Conservation (phyloP, 2,113 vertebrate species). For the Neodontobutis hainanensis region DNA sequence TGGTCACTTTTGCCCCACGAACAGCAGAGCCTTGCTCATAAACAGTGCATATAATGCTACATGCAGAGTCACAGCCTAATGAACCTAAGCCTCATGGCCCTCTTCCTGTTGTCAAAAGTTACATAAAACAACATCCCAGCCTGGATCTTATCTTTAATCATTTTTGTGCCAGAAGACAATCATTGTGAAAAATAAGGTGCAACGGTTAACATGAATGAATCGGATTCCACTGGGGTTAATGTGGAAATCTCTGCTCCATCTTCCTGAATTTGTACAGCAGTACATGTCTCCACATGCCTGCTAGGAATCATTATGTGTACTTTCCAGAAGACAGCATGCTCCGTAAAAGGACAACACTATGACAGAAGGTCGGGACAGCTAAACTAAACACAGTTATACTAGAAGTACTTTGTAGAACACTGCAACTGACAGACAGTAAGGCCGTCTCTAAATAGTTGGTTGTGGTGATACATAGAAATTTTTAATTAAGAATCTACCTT, state of each 20-base stretch:
- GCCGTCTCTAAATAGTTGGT: neutral
- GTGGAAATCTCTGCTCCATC: conserved; percentile 24
- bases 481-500: conserved; percentile 77
- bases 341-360: conserved; percentile 29
- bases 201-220: conserved; percentile 28
- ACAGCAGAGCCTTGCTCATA: too few species aligned
- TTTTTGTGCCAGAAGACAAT: conserved; percentile 30
- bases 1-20: too few species aligned
- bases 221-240: conserved; percentile 41
- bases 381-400: conserved; percentile 64
- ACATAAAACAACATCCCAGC: neutral
- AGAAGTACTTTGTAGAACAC: conserved; percentile 42
- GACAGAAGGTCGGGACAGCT: conserved; percentile 23
- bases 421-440: conserved; percentile 13
- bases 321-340: conserved; percentile 35
- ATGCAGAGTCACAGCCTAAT: conserved; percentile 39
- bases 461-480: neutral
- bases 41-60: neutral
- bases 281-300: conserved; percentile 52
- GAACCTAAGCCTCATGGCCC: neutral
- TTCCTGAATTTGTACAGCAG: conserved; percentile 12
- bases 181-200: conserved; percentile 54
- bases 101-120: neutral
- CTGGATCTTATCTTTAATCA: conserved; percentile 30
- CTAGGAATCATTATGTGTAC: conserved; percentile 16